Base-by-base conservation (phyloP, 1,140 invertebrate species). In the Musca vetustissima region DNA sequence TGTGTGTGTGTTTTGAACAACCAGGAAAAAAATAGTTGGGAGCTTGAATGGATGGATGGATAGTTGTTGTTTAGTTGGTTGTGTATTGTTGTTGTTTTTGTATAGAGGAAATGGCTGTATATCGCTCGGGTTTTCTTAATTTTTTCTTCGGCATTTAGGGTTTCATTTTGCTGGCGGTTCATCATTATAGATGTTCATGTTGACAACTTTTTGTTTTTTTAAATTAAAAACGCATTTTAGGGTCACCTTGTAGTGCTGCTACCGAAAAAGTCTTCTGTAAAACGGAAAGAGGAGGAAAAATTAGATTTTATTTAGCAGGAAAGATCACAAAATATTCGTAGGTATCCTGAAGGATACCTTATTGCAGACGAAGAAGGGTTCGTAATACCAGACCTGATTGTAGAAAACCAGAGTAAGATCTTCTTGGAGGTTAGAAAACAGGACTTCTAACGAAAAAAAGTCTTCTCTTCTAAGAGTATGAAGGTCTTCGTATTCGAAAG, bases 161-260 rank as follows among this genome's bases (percentile, higher is more conserved):
- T 43, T 43, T 53, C 22, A 53, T 53, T 19, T 53, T 50, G 50
- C 32, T 66, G 22, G n/a, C n/a, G n/a, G 48, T 66, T 2, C 19
- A 17, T 50, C 24, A 47, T 4, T 25, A 22, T 50, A 24, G 64
- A 49, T 9, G 21, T 43, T 68, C 36, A 28, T 28, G 67, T 72
- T 67, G 69, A 61, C 66, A 50, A n/a, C n/a, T n/a, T n/a, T n/a
- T n/a, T n/a, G n/a, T n/a, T 66, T 49, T 66, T 49, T 66, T 52
- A 71, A 17, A 21, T 32, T 61, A 61, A 61, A 61, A 61, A 66
- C 55, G 15, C 71, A 68, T 74, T 72, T 79, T 81, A 79, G 73
- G 78, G 78, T 80, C 78, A 80, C 78, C 78, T 80, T 50, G 78
- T 74, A 43, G 78, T 70, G 64, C 75, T 80, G 74, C 71, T 80